These are phyloP conservation scores for Apoda limacodes DNA, from an alignment of 2,888 invertebrate species.

Conservation along the genomic window DNA sequence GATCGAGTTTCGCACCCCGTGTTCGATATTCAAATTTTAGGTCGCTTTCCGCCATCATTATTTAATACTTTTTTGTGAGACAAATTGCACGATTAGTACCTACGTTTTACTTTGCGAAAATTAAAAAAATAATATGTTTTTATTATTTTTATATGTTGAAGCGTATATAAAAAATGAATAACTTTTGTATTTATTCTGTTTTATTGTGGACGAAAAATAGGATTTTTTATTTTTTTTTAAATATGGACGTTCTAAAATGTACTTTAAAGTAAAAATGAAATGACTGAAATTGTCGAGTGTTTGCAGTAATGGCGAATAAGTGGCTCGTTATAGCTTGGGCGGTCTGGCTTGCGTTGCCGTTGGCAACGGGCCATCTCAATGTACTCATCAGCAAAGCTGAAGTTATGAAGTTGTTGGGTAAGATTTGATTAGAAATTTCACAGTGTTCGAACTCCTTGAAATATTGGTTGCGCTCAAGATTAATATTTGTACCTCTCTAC, in stretches of 20 bases:
- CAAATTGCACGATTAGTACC: no score
- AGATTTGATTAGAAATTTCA: constrained; percentile 35
- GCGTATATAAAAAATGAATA: no score
- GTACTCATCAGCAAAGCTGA: constrained; percentile 84
- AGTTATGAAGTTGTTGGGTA: constrained; percentile 84
- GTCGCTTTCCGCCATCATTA: constrained; percentile 11
- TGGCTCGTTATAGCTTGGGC: constrained; percentile 53
- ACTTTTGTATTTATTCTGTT: no score
- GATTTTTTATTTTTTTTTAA: no score
- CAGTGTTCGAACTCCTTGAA: constrained; percentile 1
- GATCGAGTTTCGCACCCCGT: constrained; percentile 27
- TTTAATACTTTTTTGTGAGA: no score
- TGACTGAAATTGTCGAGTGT: constrained; percentile 40
- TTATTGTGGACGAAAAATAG: no score
- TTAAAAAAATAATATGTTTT: no score
- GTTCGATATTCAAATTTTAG: constrained; percentile 20
- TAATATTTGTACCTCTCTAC: no score
- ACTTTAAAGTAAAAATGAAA: constrained; percentile 51
- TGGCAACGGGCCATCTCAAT: constrained; percentile 78
- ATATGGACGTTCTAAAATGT: constrained; percentile 31
- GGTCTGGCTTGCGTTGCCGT: constrained; percentile 56
- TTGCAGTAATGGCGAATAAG: constrained; percentile 40
- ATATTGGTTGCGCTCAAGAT: no score
- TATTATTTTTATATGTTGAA: no score
- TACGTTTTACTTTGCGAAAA: no score